These are phyloP conservation scores for Notolepis coatsorum DNA, from an alignment of 2,797 vertebrate genomes.

Conservation along the genomic window DNA sequence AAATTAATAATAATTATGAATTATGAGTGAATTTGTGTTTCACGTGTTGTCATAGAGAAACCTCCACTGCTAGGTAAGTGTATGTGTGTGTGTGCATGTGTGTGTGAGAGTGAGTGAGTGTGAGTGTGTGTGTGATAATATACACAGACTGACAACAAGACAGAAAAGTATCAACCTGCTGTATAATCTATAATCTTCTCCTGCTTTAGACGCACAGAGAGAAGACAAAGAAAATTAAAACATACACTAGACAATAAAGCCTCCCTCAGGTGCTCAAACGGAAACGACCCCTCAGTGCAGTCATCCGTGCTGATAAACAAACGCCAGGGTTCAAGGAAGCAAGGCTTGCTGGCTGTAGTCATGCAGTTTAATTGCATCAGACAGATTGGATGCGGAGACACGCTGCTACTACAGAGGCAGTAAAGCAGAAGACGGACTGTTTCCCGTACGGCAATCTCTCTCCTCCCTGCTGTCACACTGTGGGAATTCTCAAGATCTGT, in stretches of 20 bases:
- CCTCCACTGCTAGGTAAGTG: too few species aligned
- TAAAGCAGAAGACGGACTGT: not conserved
- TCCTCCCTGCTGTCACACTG: too few species aligned
- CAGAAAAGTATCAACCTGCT: not conserved
- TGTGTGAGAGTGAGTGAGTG: not conserved
- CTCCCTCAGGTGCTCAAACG: not conserved
- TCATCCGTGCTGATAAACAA: slow-evolving; percentile 33
- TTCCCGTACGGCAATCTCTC: slow-evolving; percentile 35
- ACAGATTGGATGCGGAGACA: slow-evolving; percentile 8
- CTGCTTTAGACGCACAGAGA: slow-evolving; percentile 1
- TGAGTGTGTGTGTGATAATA: not conserved
- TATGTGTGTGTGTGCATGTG: not conserved
- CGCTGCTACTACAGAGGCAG: slow-evolving; percentile 15
- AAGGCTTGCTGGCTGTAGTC: slow-evolving; percentile 13
- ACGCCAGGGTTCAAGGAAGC: slow-evolving; percentile 34
- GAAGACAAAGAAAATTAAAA: not conserved
- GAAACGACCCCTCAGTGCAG: not conserved
- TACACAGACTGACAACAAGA: not conserved
- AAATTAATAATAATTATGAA: too few species aligned
- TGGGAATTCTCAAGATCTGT: too few species aligned
- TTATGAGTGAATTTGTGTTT: too few species aligned
- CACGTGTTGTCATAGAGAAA: too few species aligned
- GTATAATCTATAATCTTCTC: not conserved
- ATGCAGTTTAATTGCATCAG: slow-evolving; percentile 37
- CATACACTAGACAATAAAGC: not conserved